Evolutionary conservation across 2,888 invertebrate genomes (phyloP).

Genomic region (Drosophila infuscata): DNA sequence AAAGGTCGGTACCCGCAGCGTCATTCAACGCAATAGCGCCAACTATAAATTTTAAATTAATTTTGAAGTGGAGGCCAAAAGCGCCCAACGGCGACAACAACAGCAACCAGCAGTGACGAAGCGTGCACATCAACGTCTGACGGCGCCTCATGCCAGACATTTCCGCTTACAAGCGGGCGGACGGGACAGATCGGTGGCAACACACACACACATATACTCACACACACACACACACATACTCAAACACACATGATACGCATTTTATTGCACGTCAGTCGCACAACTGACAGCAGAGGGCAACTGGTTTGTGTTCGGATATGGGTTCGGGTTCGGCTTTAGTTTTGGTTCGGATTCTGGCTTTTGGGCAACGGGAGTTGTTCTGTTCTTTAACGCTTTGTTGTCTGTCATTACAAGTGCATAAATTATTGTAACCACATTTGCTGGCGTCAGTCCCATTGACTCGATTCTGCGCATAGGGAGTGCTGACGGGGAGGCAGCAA

Average conservation of each 20-base stretch:
- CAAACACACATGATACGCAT: constrained; percentile 73
- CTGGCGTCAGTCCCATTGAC: constrained; percentile 68
- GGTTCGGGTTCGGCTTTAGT: neutral
- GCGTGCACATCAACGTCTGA: constrained; percentile 59
- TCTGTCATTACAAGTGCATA: constrained; percentile 82
- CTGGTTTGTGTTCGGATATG: constrained; percentile 11
- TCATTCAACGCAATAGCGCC: constrained; percentile 80
- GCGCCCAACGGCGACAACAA: constrained; percentile 26
- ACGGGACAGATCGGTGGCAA: neutral
- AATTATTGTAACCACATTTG: constrained; percentile 82
- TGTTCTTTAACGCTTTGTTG: constrained; percentile 79
- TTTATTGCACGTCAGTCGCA: constrained; percentile 75
- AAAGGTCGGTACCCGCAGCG: constrained; percentile 58
- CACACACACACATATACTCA: constrained; percentile 25
- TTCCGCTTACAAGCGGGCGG: constrained; percentile 30
- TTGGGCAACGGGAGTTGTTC: constrained; percentile 8
- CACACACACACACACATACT: constrained; percentile 31
- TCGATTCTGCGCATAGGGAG: constrained; percentile 1
- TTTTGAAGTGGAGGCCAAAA: constrained; percentile 70
- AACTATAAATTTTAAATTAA: constrained; percentile 80
- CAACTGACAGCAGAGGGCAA: constrained; percentile 55
- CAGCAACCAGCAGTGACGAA: constrained; percentile 36
- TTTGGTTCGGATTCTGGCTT: constrained; percentile 1
- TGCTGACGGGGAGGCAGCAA: neutral
- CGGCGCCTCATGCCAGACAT: constrained; percentile 44